phyloP scores from a whole-genome alignment of 2,113 vertebrate genomes.

The Dipodomys stephensi region DNA sequence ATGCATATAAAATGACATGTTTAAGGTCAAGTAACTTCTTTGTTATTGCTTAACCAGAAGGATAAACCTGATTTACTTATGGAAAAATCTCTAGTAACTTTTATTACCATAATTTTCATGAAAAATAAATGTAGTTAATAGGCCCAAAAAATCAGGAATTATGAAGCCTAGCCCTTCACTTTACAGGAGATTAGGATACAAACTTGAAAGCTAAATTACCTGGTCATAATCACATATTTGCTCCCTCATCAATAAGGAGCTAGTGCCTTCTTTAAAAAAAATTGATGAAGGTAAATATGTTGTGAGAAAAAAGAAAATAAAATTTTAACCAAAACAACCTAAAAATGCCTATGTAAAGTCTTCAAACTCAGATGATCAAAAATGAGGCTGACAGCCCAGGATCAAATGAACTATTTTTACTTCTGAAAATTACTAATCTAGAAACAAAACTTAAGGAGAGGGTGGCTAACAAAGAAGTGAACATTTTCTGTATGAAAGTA shows the following conservation, averaged over 20 bases:
- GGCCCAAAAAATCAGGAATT: background rate
- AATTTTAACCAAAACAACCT: background rate
- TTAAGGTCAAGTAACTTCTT: slow-evolving; percentile 1
- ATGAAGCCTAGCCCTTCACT: background rate
- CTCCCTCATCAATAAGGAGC: background rate
- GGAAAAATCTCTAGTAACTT: background rate
- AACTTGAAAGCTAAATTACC: background rate
- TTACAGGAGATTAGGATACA: background rate
- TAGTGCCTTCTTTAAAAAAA: background rate
- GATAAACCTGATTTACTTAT: background rate
- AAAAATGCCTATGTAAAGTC: background rate
- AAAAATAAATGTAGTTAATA: background rate
- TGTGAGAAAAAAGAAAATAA: background rate
- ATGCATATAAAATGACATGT: no score
- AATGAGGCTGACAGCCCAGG: background rate
- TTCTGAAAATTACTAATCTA: background rate
- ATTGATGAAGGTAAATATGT: background rate
- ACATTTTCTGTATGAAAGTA: background rate
- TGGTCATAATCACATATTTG: background rate
- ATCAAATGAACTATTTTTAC: background rate
- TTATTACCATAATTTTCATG: background rate
- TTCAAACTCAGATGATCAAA: background rate
- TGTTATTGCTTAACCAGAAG: slow-evolving; percentile 22
- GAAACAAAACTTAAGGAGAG: background rate
- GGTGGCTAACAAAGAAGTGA: background rate